phyloP scores from a whole-genome alignment of 2,888 invertebrate genomes.

The Deilephila porcellus region DNA sequence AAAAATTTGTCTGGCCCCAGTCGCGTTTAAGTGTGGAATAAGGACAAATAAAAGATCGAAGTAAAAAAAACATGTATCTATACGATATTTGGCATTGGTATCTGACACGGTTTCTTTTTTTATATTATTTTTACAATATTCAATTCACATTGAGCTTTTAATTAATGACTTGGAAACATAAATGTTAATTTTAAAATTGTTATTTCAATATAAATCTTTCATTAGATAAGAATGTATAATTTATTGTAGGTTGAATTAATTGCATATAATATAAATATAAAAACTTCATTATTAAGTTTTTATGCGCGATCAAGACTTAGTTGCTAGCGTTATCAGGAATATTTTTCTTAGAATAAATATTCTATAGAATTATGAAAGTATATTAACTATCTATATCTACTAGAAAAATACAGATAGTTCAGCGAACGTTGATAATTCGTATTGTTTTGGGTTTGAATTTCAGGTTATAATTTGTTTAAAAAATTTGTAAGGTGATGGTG shows the following conservation, averaged over 20 bases:
- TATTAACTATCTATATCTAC: not conserved
- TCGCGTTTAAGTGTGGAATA: too few relatives aligned
- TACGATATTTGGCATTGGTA: not conserved
- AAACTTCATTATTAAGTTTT: not conserved
- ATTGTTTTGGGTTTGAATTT: too few relatives aligned
- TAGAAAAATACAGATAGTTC: not conserved
- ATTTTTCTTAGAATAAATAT: not conserved
- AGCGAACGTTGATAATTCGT: not conserved
- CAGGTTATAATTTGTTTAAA: too few relatives aligned
- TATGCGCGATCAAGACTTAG: not conserved
- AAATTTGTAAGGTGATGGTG: too few relatives aligned
- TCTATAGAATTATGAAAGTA: too few relatives aligned
- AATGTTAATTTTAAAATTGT: slow-evolving; percentile 6
- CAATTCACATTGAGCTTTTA: not conserved
- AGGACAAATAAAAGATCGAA: too few relatives aligned
- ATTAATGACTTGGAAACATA: not conserved
- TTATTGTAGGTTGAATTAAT: slow-evolving; percentile 5
- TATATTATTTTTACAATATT: not conserved
- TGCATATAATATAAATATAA: not conserved
- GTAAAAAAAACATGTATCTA: too few relatives aligned
- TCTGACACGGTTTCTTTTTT: not conserved
- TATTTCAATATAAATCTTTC: slow-evolving; percentile 21
- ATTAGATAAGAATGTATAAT: slow-evolving; percentile 20
- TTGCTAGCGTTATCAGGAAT: not conserved
- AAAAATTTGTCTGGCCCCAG: too few relatives aligned